Evolutionary conservation across 2,888 invertebrate species (phyloP), one percentile per base, ranked within the genome.

Genomic region (Teleiodes luculella): DNA sequence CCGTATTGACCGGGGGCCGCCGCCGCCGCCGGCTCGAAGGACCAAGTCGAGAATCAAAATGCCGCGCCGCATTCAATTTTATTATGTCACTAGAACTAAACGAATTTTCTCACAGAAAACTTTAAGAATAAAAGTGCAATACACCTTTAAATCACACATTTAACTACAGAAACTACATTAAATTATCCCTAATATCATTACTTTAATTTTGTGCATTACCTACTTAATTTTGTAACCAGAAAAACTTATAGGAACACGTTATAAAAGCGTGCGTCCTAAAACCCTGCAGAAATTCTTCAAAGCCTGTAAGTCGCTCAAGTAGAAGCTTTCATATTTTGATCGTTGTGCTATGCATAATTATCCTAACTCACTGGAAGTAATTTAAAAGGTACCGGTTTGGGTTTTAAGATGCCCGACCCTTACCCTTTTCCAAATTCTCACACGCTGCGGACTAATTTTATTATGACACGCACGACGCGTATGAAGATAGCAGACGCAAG

Each of bases 321-420:
- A 58, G 57, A 57, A 49, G 30, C 50, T 51, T 54, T 54, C 64
- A 63, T 57, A 68, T 72, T 75, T 65, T 78, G 78, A 78, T 78
- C 76, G 66, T 57, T 74, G 74, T 76, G 60, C 67, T 75, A 76
- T 78, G 72, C 73, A 76, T 81, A 83, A 83, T 83, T 76, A 76
- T 66, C 67, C 59, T 66, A 53, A 72, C 75, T 73, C 65, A 72
- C 72, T 74, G 81, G 79, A 80, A 83, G 65, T 83, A 83, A 81
- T 82, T 69, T 75, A 71, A 79, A 80, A 78, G 78, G 76, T 65
- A 60, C 54, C 45, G 55, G 66, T 68, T 28, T 20, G 43, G 43
- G 24, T 3, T 70, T 62, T 58, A 80, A 80, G 80, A 80, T 66
- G 63, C 61, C 18, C 36, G 72, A 72, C 76, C 78, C 73, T 73